Base-by-base conservation (phyloP, 2,888 invertebrate species). In the Tenthredo mesomela region DNA sequence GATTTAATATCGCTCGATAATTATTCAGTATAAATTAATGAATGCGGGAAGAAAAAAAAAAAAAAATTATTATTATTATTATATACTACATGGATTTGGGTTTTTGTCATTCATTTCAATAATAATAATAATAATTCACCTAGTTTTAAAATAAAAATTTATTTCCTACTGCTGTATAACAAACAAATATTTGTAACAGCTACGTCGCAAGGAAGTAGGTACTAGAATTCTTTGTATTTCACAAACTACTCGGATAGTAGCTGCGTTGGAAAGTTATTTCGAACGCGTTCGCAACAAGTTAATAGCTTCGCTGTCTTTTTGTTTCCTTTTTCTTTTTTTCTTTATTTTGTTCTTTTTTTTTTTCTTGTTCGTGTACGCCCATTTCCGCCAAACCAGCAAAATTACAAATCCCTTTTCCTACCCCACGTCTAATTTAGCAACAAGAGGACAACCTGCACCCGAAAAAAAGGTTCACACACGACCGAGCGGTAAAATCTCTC, bases 191-290 rank as follows among this genome's bases (percentile, higher is more conserved):
- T 67, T 67, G 33, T 18, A 37, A 7, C 37, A 2, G 2, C 37
- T 7, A 33, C 67, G 61, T 67, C 7, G 37, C 67, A 33, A 33
- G 12, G 12, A 33, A 67, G 15, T 29, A 29, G 29, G 29, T 18
- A 29, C 33, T 12, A 18, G 33, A 67, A 67, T 33, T 67, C 33
- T 18, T 12, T 18, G 15, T 33, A 25, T 67, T 33, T 29, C 4
- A 33, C 33, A 9, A 25, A 29, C 73, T 73, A 40, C 43, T 21
- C 43, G 21, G 21, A 29, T 29, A 47, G 29, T 33, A 50, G 50
- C n/a, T n/a, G n/a, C 37, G 75, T 25, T 77, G n/a, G 50, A n/a
- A 61, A 78, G 78, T 78, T 54, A 78, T 78, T 78, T 78, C 78
- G 58, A 78, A 54, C 58, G n/a, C 78, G 40, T 78, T 78, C 58